phyloP scores from a whole-genome alignment of 2,113 vertebrate genomes.

The Xiphias gladius region DNA sequence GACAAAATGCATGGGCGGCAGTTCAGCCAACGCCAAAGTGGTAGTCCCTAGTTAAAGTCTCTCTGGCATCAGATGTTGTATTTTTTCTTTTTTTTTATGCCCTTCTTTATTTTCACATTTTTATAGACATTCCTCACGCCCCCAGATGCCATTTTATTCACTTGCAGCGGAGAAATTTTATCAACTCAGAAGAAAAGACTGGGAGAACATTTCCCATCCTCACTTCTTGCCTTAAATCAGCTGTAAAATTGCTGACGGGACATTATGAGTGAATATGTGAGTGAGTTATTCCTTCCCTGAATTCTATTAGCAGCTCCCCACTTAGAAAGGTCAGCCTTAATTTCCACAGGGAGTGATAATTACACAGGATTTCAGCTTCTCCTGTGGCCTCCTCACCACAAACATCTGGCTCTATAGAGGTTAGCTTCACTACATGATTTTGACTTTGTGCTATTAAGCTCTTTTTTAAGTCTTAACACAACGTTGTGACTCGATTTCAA shows the following conservation, averaged over 20 bases:
- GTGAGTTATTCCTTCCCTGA: conserved; percentile 56
- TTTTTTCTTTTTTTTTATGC: neutral
- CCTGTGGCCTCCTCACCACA: conserved; percentile 48
- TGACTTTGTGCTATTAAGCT: conserved; percentile 40
- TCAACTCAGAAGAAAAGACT: conserved; percentile 25
- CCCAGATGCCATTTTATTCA: conserved; percentile 19
- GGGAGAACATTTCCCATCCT: conserved; percentile 21
- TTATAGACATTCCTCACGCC: neutral
- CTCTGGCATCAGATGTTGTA: neutral
- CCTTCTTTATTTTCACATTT: neutral
- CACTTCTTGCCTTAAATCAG: conserved; percentile 46
- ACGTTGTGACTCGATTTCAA: neutral
- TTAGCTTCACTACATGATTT: conserved; percentile 18
- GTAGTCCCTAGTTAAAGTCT: conserved; percentile 47
- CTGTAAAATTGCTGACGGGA: conserved; percentile 49
- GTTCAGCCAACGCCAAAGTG: conserved; percentile 27
- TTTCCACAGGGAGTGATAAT: conserved; percentile 73
- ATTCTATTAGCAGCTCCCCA: conserved; percentile 64
- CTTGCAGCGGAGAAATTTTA: neutral
- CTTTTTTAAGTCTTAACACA: neutral
- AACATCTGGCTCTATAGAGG: conserved; percentile 26
- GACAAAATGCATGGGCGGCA: conserved; percentile 38
- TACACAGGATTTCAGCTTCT: conserved; percentile 54
- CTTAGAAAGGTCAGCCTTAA: conserved; percentile 73
- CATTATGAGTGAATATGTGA: conserved; percentile 54